Evolutionary conservation across 2,888 invertebrate genomes (phyloP), one percentile per base, ranked within the genome.

Genomic region (Ormyrus thymus): DNA sequence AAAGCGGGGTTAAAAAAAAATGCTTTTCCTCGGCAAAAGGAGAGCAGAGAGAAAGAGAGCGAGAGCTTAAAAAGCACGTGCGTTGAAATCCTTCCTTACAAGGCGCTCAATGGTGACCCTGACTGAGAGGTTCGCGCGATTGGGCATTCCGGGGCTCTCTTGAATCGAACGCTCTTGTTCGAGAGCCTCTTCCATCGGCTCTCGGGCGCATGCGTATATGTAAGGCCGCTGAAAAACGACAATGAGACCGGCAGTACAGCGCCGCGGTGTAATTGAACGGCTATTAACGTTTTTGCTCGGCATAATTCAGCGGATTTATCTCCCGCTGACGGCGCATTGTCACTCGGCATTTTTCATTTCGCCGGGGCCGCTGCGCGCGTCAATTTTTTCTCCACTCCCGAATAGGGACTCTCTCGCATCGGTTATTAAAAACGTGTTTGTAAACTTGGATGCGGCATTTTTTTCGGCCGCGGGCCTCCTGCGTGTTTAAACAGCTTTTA

Each of bases 271-370:
- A 72, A 77, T 72, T 61, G 77, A 72, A 50, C 59, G 59, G 66
- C 61, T 72, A 77, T 77, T 77, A 72, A 61, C 65, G 71, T 77
- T 72, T 71, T 71, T 72, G 46, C 66, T 15, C 66, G 15, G 8
- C 71, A 53, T 65, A 77, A 77, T 77, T 77, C 65, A 77, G 58
- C 62, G 45, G 76, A 65, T 69, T 76, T 76, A 76, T 69, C 53
- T 56, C 55, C 58, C 65, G 46, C 58, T 43, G 50, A 7, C 58
- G 70, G 45, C 4, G 29, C 75, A 56, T 61, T 68, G 64, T 65
- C 51, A 11, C 61, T 62, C n/a, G 29, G 29, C 6, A 58, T 7
- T 43, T 50, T 7, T 46, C n/a, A 13, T 53, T 61, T 62, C 56
- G 15, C 50, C 7, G 56, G 13, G 51, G n/a, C 51, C 5, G 43